Evolutionary conservation across 2,797 vertebrate genomes (phyloP).

Genomic region (Oryzias sinensis): DNA sequence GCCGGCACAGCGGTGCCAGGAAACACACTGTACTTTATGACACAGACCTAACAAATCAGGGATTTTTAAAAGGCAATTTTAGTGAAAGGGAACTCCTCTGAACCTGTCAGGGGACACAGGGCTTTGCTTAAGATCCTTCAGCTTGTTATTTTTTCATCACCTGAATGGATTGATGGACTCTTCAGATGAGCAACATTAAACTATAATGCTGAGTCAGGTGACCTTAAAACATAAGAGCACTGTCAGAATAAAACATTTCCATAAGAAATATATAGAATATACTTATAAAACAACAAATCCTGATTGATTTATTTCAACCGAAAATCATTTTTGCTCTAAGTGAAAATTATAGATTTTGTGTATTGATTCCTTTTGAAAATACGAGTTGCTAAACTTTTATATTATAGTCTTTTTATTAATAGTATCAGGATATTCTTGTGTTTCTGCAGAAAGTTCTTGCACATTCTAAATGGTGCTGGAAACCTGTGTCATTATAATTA

Average conservation of each 20-base stretch:
- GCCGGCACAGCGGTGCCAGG: conserved; percentile 59
- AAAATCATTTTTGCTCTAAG: too few relatives aligned
- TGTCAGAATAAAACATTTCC: too few relatives aligned
- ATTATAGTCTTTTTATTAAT: background rate
- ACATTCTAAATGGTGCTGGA: conserved; percentile 30
- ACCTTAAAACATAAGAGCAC: too few relatives aligned
- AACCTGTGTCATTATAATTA: conserved; percentile 50
- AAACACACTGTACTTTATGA: conserved; percentile 72
- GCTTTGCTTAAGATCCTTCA: conserved; percentile 21
- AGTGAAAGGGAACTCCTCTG: conserved; percentile 63
- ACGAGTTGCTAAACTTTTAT: too few relatives aligned
- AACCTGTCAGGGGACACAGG: conserved; percentile 29
- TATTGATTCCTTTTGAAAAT: too few relatives aligned
- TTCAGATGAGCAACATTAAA: background rate
- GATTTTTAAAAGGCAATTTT: conserved; percentile 74
- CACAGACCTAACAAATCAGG: conserved; percentile 69
- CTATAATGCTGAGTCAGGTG: too few relatives aligned
- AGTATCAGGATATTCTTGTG: background rate
- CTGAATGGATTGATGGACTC: conserved; percentile 13
- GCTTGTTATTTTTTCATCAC: background rate
- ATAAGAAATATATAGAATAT: too few relatives aligned
- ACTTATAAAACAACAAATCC: too few relatives aligned
- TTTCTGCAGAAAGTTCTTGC: conserved; percentile 28
- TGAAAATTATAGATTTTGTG: too few relatives aligned
- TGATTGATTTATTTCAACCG: too few relatives aligned